Percentiles rank a stretch among this genome's conserved stretches.
Evolutionary conservation across 2,797 vertebrate genomes (phyloP).

Genomic region (Alfaro cultratus): DNA sequence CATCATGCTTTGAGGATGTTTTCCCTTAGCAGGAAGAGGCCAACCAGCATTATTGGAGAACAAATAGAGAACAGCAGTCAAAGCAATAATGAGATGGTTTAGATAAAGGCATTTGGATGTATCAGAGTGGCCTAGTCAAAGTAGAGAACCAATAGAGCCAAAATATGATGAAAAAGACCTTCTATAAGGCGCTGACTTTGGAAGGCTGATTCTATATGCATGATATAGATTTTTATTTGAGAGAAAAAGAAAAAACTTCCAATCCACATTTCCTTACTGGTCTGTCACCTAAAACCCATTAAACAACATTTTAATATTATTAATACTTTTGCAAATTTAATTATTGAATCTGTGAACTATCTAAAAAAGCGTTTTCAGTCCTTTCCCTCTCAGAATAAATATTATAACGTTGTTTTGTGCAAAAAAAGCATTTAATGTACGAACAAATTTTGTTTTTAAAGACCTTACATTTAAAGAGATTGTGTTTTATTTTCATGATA

Average conservation of each 20-base stretch:
- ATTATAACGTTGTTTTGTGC: background rate
- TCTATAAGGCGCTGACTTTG: background rate
- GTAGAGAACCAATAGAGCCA: background rate
- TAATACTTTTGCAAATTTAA: background rate
- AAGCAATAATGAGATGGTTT: background rate
- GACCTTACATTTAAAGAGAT: background rate
- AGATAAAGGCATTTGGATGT: background rate
- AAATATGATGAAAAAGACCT: background rate
- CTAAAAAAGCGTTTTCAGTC: background rate
- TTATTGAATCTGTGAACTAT: background rate
- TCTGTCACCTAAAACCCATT: background rate
- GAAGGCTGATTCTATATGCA: background rate
- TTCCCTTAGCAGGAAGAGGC: background rate
- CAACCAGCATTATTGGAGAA: background rate
- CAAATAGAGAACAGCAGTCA: background rate
- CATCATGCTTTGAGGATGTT: background rate
- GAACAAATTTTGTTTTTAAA: too few relatives aligned
- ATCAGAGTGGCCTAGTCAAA: background rate
- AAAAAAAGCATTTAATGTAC: background rate
- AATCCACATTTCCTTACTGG: background rate
- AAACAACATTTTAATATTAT: background rate
- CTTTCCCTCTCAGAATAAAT: background rate
- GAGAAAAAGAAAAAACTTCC: background rate
- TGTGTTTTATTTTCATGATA: background rate
- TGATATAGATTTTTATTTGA: background rate